Percentiles rank a stretch among this genome's conserved stretches.
These are phyloP conservation scores for Okapia johnstoni DNA, from an alignment of 2,113 vertebrate genomes.

Conservation along the genomic window DNA sequence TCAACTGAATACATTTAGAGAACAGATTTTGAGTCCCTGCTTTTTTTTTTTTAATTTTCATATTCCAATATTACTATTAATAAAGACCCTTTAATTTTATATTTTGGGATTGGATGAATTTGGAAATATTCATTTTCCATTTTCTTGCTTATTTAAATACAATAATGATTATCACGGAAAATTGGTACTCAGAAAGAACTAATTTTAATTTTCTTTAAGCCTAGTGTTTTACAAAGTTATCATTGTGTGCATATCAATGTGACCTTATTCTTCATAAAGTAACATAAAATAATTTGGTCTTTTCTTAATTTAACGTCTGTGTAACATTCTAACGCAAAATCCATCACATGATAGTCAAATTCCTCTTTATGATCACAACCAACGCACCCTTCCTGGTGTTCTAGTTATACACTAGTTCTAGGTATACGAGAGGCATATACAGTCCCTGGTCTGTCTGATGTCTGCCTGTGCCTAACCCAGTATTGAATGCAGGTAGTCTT, in stretches of 20 bases:
- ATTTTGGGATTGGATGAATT: neutral
- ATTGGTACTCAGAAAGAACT: neutral
- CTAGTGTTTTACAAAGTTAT: neutral
- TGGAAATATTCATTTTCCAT: neutral
- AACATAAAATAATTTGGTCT: neutral
- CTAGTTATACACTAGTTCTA: neutral
- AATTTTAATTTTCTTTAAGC: neutral
- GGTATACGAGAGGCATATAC: too few relatives aligned
- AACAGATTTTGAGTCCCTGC: neutral
- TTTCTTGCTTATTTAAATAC: neutral
- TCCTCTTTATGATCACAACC: neutral
- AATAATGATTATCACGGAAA: neutral
- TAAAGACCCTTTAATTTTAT: neutral
- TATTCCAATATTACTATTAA: neutral
- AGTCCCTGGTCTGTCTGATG: neutral
- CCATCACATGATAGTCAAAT: neutral
- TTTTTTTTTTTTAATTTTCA: neutral
- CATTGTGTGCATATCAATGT: neutral
- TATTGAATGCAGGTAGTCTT: neutral
- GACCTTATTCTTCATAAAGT: neutral
- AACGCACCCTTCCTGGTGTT: fast-evolving
- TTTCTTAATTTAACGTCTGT: neutral
- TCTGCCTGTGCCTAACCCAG: too few relatives aligned
- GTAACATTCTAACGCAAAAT: neutral
- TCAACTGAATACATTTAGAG: neutral